A percentile compares a stretch with the other conserved stretches of the same genome.
These are phyloP conservation scores for Pygoscelis antarcticus DNA, from an alignment of 2,113 vertebrate species.

Conservation along the genomic window DNA sequence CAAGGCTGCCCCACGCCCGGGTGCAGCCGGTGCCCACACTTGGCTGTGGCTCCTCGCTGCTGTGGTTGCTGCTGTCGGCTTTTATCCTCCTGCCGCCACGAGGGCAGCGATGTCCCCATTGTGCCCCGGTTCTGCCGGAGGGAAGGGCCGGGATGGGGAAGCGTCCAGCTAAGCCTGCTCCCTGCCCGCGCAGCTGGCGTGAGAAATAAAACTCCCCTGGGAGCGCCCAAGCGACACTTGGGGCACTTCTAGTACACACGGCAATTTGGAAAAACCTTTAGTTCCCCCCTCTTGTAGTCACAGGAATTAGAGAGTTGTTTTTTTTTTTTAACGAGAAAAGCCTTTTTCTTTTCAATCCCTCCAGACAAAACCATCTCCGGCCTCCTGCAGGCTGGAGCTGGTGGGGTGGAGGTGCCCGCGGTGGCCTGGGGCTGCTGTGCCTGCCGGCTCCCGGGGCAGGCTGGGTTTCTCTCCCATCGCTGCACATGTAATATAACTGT, in stretches of 20 bases:
- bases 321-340: background rate
- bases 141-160: background rate
- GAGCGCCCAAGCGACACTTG: accelerated
- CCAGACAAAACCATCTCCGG: background rate
- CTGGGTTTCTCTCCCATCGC: background rate
- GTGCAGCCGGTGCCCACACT: accelerated
- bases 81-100: background rate
- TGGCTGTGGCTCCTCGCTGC: background rate
- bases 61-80: background rate
- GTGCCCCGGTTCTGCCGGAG: background rate
- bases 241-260: background rate
- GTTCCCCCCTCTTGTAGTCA: background rate
- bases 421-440: background rate
- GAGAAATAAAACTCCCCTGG: background rate
- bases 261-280: background rate
- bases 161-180: background rate
- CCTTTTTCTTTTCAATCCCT: background rate
- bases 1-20: background rate
- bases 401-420: accelerated
- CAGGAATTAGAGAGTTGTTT: background rate
- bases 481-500: background rate
- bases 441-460: background rate
- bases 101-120: background rate
- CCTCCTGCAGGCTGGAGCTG: background rate
- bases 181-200: background rate